Conservation (phyloP, 2,888 invertebrate genomes). For the Entomobrya multifasciata region DNA sequence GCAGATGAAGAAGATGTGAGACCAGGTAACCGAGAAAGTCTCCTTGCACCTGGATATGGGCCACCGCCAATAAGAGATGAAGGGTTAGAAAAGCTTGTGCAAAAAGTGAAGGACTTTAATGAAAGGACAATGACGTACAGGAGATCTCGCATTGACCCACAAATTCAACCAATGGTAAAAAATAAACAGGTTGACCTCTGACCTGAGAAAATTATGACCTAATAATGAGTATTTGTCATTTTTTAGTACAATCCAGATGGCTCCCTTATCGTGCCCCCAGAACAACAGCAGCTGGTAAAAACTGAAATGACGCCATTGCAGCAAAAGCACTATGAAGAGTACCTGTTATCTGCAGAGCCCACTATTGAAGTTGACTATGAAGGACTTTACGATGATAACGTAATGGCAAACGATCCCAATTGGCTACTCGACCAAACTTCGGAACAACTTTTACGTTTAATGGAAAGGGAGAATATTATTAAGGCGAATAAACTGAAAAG, state of each 20-base stretch:
- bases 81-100: no score
- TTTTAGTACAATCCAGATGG: neutral
- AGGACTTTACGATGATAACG: neutral
- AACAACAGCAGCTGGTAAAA: neutral
- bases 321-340: slow-evolving; percentile 3
- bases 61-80: no score
- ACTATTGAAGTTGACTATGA: slow-evolving; percentile 6
- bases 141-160: slow-evolving; percentile 25
- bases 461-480: slow-evolving; percentile 30
- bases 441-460: slow-evolving; percentile 1
- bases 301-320: neutral
- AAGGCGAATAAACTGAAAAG: slow-evolving; percentile 15
- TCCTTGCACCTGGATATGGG: no score
- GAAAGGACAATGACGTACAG: slow-evolving; percentile 12
- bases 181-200: no score
- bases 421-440: slow-evolving; percentile 4
- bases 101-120: slow-evolving; percentile 78
- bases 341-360: neutral
- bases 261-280: neutral
- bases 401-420: neutral
- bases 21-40: no score
- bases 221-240: no score
- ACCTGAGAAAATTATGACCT: no score
- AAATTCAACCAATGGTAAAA: slow-evolving; percentile 44
- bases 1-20: no score